Evolutionary conservation across 2,888 invertebrate genomes (phyloP).

Genomic region (Aphelenchoides bicaudatus): DNA sequence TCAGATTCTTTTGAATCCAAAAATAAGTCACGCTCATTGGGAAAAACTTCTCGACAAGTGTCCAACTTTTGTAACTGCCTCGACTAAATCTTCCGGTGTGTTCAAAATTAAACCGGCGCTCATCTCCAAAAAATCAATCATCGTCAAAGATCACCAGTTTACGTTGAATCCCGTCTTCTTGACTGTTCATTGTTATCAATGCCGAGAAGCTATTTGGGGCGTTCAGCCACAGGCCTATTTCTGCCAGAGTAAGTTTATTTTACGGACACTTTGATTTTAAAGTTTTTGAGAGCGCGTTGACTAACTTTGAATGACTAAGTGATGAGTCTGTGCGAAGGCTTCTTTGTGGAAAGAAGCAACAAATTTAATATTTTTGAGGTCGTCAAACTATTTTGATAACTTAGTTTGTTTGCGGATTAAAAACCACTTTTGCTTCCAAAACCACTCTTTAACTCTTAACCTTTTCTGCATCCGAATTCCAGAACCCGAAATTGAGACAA

Average conservation of each 20-base stretch:
- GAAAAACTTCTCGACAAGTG: constrained; percentile 70
- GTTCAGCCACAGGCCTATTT: constrained; percentile 94
- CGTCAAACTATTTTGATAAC: constrained; percentile 13
- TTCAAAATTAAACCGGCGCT: constrained; percentile 39
- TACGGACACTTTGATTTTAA: constrained; percentile 11
- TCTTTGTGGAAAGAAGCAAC: neutral
- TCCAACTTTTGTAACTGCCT: constrained; percentile 79
- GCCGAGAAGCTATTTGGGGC: constrained; percentile 85
- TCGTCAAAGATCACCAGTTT: constrained; percentile 79
- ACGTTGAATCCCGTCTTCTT: constrained; percentile 78
- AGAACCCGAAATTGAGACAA: too few relatives aligned
- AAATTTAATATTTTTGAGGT: neutral
- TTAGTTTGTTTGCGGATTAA: too few relatives aligned
- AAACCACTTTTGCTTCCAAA: too few relatives aligned
- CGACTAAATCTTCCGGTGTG: constrained; percentile 68
- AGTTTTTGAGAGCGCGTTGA: constrained; percentile 12
- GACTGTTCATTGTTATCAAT: constrained; percentile 80
- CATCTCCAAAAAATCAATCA: constrained; percentile 35
- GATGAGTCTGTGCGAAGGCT: neutral
- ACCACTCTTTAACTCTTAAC: too few relatives aligned
- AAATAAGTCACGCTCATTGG: constrained; percentile 45
- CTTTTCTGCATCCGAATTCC: too few relatives aligned
- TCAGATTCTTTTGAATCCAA: constrained; percentile 12
- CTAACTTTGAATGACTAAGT: constrained; percentile 17
- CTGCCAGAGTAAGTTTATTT: constrained; percentile 72